phyloP scores from a whole-genome alignment of 2,113 vertebrate species.

The Psittacula cyanocephala region DNA sequence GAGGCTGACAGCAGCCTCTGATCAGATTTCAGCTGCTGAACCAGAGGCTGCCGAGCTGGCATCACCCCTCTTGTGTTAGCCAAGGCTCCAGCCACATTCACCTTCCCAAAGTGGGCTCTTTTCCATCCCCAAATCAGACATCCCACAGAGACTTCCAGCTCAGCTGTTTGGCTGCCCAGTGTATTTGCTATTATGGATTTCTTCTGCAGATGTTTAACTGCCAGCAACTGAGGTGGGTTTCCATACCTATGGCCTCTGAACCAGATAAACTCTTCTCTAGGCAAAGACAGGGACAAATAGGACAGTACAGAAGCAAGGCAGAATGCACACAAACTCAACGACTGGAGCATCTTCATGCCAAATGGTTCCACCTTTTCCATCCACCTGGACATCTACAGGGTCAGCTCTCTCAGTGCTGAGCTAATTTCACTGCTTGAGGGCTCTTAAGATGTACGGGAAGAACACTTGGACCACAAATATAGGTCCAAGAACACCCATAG shows the following conservation, averaged over 20 bases:
- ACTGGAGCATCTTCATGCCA: background rate
- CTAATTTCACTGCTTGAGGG: background rate
- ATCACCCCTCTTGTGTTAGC: background rate
- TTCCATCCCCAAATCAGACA: background rate
- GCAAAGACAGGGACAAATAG: background rate
- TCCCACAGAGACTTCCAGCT: background rate
- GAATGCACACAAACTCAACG: background rate
- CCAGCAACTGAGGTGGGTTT: background rate
- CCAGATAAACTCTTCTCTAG: background rate
- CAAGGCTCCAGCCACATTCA: background rate
- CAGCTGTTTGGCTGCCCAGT: background rate
- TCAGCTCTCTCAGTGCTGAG: background rate
- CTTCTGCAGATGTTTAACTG: background rate
- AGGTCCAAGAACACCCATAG: background rate
- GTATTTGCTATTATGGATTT: background rate
- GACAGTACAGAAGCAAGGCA: background rate
- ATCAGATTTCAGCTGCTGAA: constrained; percentile 82
- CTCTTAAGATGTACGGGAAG: background rate
- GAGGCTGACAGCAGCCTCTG: constrained; percentile 72
- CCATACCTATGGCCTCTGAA: background rate
- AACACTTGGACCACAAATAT: background rate
- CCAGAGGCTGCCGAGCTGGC: background rate
- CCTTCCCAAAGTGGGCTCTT: background rate
- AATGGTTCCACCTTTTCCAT: background rate
- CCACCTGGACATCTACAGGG: background rate